A percentile compares a stretch with the other conserved stretches of the same genome.
phyloP scores from a whole-genome alignment of 2,113 vertebrate species.

The Steatornis caripensis region DNA sequence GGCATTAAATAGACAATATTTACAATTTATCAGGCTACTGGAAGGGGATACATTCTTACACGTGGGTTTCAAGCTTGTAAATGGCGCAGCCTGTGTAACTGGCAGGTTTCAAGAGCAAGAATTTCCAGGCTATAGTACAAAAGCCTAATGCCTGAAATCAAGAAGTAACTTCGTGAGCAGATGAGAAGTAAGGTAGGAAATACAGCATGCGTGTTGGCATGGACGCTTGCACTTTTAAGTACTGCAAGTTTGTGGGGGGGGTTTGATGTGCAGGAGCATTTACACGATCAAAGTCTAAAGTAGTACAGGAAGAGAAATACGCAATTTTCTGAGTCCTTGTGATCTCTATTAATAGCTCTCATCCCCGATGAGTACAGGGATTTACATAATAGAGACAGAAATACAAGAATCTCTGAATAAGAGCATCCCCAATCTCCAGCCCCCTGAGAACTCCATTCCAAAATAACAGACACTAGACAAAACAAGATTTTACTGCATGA shows the following conservation, averaged over 20 bases:
- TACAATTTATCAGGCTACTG: neutral
- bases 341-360: conserved; percentile 24
- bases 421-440: neutral
- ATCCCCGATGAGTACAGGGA: neutral
- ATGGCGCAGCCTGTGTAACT: neutral
- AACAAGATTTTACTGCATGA: neutral
- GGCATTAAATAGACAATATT: neutral
- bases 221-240: neutral
- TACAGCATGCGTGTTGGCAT: neutral
- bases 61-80: neutral
- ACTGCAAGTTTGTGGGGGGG: neutral
- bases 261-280: neutral
- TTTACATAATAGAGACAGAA: conserved; percentile 40
- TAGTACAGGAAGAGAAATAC: neutral
- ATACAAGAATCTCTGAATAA: neutral
- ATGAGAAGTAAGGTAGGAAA: neutral
- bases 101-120: neutral
- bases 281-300: conserved; percentile 1
- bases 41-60: neutral
- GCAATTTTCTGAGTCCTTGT: neutral
- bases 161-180: neutral
- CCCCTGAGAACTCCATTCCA: neutral
- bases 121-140: neutral
- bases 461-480: neutral
- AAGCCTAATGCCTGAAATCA: neutral